Base-by-base conservation (phyloP, 2,113 vertebrate species). In the Austrofundulus limnaeus region DNA sequence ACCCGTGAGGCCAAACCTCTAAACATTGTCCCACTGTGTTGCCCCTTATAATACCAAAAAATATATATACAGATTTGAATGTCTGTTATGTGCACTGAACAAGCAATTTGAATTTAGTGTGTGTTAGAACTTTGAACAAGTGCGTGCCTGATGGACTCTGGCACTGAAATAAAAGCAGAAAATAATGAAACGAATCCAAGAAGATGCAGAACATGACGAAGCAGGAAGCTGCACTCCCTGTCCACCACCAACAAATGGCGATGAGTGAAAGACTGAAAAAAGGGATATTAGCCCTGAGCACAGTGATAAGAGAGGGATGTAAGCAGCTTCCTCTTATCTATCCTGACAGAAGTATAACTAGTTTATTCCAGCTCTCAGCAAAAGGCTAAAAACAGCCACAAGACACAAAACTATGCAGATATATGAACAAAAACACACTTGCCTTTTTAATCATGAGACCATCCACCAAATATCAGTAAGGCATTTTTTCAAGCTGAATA, bases 321-420 rank as follows among this genome's bases (percentile, higher is more conserved):
- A 88, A 88, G 88, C 87, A 62, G 87, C 90, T 90, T 89, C 84
- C 82, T 84, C 85, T 88, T 91, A 91, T 91, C 90, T 75, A 77
- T 75, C 64, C 83, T 61, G 76, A 72, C 86, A 91, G 85, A 85
- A 84, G 86, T 77, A 80, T 82, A 85, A 80, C 70, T 74, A 59
- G 81, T 80, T 80, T 72, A 80, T 80, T 85, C 34, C 75, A 72
- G 74, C 73, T 84, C 70, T 58, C 21, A 81, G 78, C 70, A 54
- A 72, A 82, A 83, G 69, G 60, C 75, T 71, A 53, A 49, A 80
- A 80, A 79, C 75, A 75, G 45, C 55, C 61, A 39, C 68, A 72
- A 75, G 37, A 75, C 66, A 46, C 46, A 77, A 20, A 56, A 15
- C 64, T n/a, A 43, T 21, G 13, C 14, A 37, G 8, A 19, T 31